Conservation (phyloP, 2,113 vertebrate genomes). For the Sander vitreus region DNA sequence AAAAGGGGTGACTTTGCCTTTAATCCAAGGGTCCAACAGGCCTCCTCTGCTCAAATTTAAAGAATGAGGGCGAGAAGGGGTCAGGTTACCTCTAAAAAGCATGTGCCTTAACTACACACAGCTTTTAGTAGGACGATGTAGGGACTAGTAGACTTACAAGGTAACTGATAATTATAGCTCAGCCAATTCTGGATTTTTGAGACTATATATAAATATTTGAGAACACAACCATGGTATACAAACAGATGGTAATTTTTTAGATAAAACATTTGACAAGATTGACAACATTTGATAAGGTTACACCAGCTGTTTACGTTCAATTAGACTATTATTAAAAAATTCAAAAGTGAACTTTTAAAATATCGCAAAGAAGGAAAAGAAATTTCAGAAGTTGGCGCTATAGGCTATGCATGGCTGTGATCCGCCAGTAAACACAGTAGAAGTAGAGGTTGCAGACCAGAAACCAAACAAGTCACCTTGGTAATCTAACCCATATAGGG, state of each 20-base stretch:
- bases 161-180: background rate
- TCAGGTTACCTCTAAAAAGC: conserved; percentile 67
- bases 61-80: conserved; percentile 66
- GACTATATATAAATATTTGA: background rate
- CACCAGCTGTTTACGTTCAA: background rate
- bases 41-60: conserved; percentile 63
- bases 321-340: too few relatives aligned
- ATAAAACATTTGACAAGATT: background rate
- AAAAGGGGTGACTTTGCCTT: conserved; percentile 69
- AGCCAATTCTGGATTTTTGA: background rate
- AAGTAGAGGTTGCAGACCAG: too few relatives aligned
- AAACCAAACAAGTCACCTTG: too few relatives aligned
- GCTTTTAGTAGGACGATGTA: conserved; percentile 19
- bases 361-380: too few relatives aligned
- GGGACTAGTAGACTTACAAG: background rate
- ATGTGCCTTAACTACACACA: conserved; percentile 21
- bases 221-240: background rate
- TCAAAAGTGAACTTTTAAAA: too few relatives aligned
- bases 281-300: background rate
- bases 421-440: too few relatives aligned
- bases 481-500: too few relatives aligned
- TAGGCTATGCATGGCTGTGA: too few relatives aligned
- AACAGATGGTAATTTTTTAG: background rate
- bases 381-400: too few relatives aligned
- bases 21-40: conserved; percentile 67